Evolutionary conservation across 2,113 vertebrate species (phyloP).

Genomic region (Jaculus jaculus): DNA sequence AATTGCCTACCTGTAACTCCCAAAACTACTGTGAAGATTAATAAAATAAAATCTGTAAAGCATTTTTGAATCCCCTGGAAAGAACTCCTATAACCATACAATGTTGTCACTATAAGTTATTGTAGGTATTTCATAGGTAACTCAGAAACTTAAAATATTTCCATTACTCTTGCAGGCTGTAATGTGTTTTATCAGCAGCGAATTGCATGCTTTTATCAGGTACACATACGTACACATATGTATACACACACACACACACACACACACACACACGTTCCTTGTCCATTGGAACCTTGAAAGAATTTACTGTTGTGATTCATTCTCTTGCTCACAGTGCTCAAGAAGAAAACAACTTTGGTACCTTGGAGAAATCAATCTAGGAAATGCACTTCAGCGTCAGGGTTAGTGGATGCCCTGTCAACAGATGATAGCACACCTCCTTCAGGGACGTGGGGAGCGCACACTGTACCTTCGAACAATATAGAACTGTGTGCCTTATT

Average conservation of each 20-base stretch:
- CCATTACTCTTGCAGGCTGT: background rate
- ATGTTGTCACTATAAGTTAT: constrained; percentile 29
- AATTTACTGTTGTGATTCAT: constrained; percentile 42
- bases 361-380: background rate
- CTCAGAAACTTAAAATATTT: constrained; percentile 30
- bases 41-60: constrained; percentile 56
- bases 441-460: background rate
- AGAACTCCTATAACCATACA: constrained; percentile 30
- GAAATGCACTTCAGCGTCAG: background rate
- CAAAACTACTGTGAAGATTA: constrained; percentile 19
- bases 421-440: background rate
- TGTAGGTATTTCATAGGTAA: constrained; percentile 49
- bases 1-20: background rate
- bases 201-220: too few species aligned
- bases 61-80: constrained; percentile 31
- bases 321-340: background rate
- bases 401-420: background rate
- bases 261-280: background rate
- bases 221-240: fast-evolving
- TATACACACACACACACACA: too few species aligned
- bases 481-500: background rate
- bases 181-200: background rate
- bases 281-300: background rate
- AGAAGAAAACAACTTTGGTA: background rate
- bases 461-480: background rate